Evolutionary conservation across 2,888 invertebrate genomes (phyloP).

Genomic region (Luffia ferchaultella): DNA sequence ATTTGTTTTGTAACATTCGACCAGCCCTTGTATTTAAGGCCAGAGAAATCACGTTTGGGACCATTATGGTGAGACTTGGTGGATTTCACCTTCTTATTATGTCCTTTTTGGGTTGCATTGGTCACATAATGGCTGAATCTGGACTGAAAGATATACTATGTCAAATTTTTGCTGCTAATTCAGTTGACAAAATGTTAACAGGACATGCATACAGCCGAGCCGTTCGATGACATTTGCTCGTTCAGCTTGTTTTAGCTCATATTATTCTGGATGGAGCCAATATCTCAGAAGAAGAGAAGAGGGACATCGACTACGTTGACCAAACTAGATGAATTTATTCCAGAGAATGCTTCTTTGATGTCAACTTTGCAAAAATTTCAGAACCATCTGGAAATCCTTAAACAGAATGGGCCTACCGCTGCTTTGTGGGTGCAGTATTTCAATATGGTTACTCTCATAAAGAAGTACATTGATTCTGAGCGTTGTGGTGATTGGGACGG

Average conservation of each 20-base stretch:
- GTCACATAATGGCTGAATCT: constrained; percentile 29
- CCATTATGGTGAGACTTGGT: constrained; percentile 17
- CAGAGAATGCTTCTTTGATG: constrained; percentile 22
- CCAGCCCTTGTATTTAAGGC: constrained; percentile 1
- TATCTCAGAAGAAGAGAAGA: constrained; percentile 21
- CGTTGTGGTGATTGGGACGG: constrained; percentile 32
- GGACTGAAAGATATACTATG: constrained; percentile 22
- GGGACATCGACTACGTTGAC: constrained; percentile 18
- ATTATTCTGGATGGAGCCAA: constrained; percentile 21
- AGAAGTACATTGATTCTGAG: constrained; percentile 32
- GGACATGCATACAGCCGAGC: constrained; percentile 15
- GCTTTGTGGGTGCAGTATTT: constrained; percentile 30
- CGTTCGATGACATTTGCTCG: constrained; percentile 16
- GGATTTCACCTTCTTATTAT: constrained; percentile 3
- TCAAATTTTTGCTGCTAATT: constrained; percentile 21
- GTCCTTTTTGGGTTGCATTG: constrained; percentile 25
- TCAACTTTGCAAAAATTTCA: constrained; percentile 25
- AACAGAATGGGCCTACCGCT: constrained; percentile 26
- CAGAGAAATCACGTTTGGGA: background rate
- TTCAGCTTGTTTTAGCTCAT: constrained; percentile 25
- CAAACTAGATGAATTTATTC: constrained; percentile 16
- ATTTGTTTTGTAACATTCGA: constrained; percentile 7
- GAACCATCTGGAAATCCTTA: constrained; percentile 19
- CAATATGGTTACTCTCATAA: constrained; percentile 27
- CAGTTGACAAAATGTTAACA: constrained; percentile 13